Evolutionary conservation across 2,113 vertebrate genomes (phyloP).

Genomic region (Ginglymostoma cirratum): DNA sequence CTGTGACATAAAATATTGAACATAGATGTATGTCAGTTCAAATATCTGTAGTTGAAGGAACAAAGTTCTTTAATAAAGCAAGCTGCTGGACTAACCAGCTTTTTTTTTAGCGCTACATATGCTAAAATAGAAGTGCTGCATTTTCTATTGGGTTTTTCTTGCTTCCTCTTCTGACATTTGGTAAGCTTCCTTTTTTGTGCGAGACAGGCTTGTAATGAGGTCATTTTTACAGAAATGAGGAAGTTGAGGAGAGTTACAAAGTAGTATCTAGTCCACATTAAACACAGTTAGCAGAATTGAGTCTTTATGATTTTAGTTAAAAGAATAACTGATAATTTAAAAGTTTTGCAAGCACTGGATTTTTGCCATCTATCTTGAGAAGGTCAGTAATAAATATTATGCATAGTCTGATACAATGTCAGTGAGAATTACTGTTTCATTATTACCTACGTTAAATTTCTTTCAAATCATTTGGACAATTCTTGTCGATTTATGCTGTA

Average conservation of each 20-base stretch:
- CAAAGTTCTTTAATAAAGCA: background rate
- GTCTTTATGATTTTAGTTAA: background rate
- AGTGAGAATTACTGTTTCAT: background rate
- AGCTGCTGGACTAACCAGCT: background rate
- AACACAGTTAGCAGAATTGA: background rate
- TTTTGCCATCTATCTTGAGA: background rate
- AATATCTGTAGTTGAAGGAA: background rate
- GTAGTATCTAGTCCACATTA: background rate
- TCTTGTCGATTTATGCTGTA: background rate
- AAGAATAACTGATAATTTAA: constrained; percentile 14
- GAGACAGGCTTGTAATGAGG: constrained; percentile 20
- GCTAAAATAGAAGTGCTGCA: background rate
- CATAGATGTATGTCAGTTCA: background rate
- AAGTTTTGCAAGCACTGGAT: background rate
- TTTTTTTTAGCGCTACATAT: background rate
- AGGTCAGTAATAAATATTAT: constrained; percentile 27
- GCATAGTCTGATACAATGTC: too few relatives aligned
- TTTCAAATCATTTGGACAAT: background rate
- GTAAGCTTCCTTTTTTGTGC: constrained; percentile 30
- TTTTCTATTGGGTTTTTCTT: constrained; percentile 15
- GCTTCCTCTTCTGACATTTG: constrained; percentile 28
- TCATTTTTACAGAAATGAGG: constrained; percentile 31
- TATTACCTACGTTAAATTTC: background rate
- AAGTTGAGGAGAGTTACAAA: constrained; percentile 22
- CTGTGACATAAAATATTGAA: background rate